Evolutionary conservation across 2,797 vertebrate species (phyloP).

Genomic region (Ctenosaura bakeri): DNA sequence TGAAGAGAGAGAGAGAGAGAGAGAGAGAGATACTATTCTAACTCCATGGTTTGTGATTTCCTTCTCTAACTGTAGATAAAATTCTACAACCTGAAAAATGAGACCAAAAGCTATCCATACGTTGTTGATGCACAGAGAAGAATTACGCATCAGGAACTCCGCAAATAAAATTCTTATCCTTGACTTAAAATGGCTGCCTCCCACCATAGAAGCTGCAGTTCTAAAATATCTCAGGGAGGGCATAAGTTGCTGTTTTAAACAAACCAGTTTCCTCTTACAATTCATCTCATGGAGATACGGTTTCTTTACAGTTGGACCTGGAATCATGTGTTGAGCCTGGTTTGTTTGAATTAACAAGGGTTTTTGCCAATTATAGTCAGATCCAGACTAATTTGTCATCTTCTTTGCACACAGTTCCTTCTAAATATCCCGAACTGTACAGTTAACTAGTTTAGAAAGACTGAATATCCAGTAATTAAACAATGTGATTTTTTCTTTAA

Average conservation of each 20-base stretch:
- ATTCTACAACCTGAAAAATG: background rate
- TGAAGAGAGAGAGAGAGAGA: slow-evolving; percentile 25
- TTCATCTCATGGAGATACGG: background rate
- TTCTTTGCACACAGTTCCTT: background rate
- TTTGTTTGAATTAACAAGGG: background rate
- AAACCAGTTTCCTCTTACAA: background rate
- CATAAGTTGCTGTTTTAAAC: too few relatives aligned
- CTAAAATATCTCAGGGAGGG: too few relatives aligned
- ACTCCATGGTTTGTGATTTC: slow-evolving; percentile 9
- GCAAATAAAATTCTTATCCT: background rate
- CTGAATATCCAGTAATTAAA: background rate
- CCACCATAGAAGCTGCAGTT: too few relatives aligned
- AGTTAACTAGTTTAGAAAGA: background rate
- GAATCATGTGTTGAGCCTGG: background rate
- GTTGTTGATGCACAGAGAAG: background rate
- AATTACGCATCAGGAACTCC: background rate
- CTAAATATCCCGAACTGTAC: background rate
- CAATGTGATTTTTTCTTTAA: too few relatives aligned
- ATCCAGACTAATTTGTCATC: background rate
- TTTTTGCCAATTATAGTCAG: background rate
- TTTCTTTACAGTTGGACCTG: background rate
- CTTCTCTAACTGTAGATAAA: background rate
- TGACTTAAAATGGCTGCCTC: too few relatives aligned
- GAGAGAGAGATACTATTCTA: slow-evolving; percentile 12
- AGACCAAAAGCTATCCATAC: background rate